Conservation (phyloP, 2,113 vertebrate genomes). For the Sisor rabdophorus region DNA sequence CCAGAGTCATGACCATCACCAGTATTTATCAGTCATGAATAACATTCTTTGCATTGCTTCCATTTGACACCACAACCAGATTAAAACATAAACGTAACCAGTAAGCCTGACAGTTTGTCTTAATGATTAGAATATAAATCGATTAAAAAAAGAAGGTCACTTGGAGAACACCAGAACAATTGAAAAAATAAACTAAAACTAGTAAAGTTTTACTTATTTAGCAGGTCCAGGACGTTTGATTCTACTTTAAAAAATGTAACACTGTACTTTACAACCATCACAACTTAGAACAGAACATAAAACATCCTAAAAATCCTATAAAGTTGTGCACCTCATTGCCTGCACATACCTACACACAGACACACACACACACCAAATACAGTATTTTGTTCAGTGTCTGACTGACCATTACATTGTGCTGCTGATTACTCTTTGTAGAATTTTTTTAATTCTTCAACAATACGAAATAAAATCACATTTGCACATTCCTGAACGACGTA, state of each 20-base stretch:
- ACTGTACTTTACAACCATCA: not conserved
- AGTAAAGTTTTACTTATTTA: conserved; percentile 18
- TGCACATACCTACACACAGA: conserved; percentile 10
- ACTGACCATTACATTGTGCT: conserved; percentile 4
- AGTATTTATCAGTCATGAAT: conserved; percentile 30
- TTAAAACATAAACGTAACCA: conserved; percentile 54
- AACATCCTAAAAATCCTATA: too few species aligned
- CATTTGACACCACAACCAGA: conserved; percentile 46
- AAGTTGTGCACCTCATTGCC: too few species aligned
- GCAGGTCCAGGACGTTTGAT: conserved; percentile 59
- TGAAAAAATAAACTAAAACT: not conserved
- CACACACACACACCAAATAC: not conserved
- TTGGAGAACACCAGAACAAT: conserved; percentile 66
- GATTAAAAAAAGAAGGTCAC: conserved; percentile 73
- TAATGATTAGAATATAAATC: conserved; percentile 58
- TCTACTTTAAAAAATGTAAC: conserved; percentile 39
- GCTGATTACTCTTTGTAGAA: not conserved
- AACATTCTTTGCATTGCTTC: conserved; percentile 24
- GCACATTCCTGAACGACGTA: not conserved
- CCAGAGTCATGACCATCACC: conserved; percentile 34
- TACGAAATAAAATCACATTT: not conserved
- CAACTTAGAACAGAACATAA: conserved; percentile 27
- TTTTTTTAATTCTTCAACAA: conserved; percentile 8
- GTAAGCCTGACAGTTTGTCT: conserved; percentile 70
- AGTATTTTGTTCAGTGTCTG: not conserved